Base-by-base conservation (phyloP, 2,888 invertebrate species). In the Synergus laeviventris region DNA sequence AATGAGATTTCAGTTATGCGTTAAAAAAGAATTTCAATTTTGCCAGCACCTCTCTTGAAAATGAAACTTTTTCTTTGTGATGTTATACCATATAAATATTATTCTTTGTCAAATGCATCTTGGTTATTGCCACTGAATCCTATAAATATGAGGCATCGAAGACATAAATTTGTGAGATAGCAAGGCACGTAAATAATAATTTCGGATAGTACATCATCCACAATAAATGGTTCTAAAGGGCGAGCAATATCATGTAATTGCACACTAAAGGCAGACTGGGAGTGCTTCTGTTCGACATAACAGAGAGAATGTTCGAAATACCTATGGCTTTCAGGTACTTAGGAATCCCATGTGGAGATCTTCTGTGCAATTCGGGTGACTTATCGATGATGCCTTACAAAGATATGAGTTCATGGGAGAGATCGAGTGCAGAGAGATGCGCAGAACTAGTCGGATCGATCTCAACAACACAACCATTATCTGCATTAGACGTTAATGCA, bases 251-350 rank as follows among this genome's bases (percentile, higher is more conserved):
- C 70, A 49, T 49, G 70, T 70, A 70, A 70, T 70, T 70, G 70
- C 70, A 70, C 70, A n/a, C 70, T 31, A 49, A 70, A 49, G 70
- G 70, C 36, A 70, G 49, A 49, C 70, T 49, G 49, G 70, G 70
- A 70, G 70, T 49, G 70, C 70, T 70, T 70, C 70, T 70, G 70
- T 70, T 70, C 49, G 70, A 54, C 49, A 70, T 70, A 49, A 49
- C 49, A 11, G 31, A 49, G 70, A 49, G 70, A 70, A 70, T 70
- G 70, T 49, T 70, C 70, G 49, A 70, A 70, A 70, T 70, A 70
- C 70, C 49, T 49, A 66, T 21, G 70, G 70, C 70, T 70, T 70
- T 31, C n/a, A 31, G 36, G 70, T 70, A 70, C 70, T 70, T 70
- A 54, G 49, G 45, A 70, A 70, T 70, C 49, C 70, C 70, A 70